Percentiles rank a stretch among this genome's conserved stretches.
phyloP scores from a whole-genome alignment of 2,797 vertebrate genomes.

The Propithecus deckenii region DNA sequence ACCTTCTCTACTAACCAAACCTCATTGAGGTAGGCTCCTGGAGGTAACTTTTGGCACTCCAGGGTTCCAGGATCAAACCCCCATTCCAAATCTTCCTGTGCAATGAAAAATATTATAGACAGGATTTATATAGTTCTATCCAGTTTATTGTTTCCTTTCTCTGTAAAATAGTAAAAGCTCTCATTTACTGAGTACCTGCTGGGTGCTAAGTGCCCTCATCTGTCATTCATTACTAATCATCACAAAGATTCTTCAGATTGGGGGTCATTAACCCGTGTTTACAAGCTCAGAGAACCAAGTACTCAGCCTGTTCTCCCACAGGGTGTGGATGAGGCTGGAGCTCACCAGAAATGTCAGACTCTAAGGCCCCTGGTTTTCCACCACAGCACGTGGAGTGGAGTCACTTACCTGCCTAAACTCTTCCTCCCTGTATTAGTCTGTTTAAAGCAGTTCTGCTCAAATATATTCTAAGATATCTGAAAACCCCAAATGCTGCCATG shows the following conservation, averaged over 20 bases:
- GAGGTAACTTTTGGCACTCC: not conserved
- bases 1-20: not conserved
- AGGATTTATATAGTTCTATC: not conserved
- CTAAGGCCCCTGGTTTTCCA: not conserved
- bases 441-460: not conserved
- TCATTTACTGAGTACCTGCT: not conserved
- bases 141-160: slow-evolving; percentile 48
- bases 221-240: slow-evolving; percentile 13
- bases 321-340: not conserved
- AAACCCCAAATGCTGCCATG: not conserved
- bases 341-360: not conserved
- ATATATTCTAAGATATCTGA: not conserved
- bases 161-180: slow-evolving; percentile 16
- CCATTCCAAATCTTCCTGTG: not conserved
- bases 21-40: not conserved
- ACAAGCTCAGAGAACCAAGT: not conserved
- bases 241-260: not conserved
- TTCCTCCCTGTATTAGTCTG: not conserved
- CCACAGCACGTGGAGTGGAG: not conserved
- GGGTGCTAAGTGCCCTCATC: not conserved
- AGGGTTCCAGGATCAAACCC: not conserved
- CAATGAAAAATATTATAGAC: not conserved
- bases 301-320: not conserved
- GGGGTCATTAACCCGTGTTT: not conserved
- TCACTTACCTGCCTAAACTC: not conserved